Conservation (phyloP, 2,113 vertebrate species). For the Columbina picui region DNA sequence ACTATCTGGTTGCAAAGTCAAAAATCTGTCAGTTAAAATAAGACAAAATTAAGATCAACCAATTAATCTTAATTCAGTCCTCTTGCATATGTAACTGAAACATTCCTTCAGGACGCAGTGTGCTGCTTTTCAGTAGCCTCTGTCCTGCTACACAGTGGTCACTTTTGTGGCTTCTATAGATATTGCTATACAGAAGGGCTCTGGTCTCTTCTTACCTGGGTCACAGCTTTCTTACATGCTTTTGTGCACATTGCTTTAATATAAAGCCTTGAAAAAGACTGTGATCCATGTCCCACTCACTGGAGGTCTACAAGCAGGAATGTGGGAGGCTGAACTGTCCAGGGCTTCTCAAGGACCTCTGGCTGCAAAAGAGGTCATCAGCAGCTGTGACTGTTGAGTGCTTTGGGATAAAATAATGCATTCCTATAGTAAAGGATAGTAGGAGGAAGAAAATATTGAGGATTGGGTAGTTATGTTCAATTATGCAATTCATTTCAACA, state of each 20-base stretch:
- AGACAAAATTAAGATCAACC: neutral
- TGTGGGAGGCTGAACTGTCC: neutral
- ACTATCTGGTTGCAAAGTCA: neutral
- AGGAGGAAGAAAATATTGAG: neutral
- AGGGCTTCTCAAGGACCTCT: neutral
- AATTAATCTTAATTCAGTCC: neutral
- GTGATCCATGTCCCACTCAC: neutral
- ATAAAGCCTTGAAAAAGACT: neutral
- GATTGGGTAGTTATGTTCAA: neutral
- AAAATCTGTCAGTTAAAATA: neutral
- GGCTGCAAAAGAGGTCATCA: neutral
- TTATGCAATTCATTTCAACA: neutral
- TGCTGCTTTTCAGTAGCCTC: neutral
- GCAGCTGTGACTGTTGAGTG: neutral
- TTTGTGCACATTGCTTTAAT: neutral
- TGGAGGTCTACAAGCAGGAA: neutral
- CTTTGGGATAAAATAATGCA: neutral
- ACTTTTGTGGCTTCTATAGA: neutral
- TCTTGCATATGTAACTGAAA: neutral
- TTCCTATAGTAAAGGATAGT: neutral
- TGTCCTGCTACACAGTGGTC: neutral
- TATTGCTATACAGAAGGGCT: neutral
- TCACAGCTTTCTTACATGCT: neutral
- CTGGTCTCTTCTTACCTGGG: neutral
- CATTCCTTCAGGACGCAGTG: neutral